phyloP scores from a whole-genome alignment of 1,140 invertebrate species.

The Drosophila mojavensis region DNA sequence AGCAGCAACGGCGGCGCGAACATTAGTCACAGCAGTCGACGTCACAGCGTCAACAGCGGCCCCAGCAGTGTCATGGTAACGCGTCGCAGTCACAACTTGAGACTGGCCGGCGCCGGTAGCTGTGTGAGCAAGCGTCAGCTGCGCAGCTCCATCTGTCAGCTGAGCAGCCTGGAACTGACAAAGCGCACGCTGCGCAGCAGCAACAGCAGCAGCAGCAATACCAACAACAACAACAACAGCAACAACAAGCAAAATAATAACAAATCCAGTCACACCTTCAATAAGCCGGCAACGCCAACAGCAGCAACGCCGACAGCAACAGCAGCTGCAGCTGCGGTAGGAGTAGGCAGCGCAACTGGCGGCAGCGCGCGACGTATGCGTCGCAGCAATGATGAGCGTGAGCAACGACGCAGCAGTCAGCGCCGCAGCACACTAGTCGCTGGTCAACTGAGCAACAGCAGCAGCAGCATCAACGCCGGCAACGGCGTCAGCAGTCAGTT shows the following conservation, averaged over 20 bases:
- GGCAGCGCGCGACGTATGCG: constrained; percentile 47
- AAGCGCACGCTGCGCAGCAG: constrained; percentile 64
- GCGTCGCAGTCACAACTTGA: constrained; percentile 60
- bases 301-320: not conserved
- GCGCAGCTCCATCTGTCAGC: constrained; percentile 64
- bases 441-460: constrained; percentile 7
- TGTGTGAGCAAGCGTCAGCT: constrained; percentile 68
- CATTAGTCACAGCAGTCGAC: constrained; percentile 6
- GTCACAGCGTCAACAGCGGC: constrained; percentile 19
- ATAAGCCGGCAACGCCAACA: constrained; percentile 33
- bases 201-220: constrained; percentile 13
- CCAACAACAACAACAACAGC: not conserved
- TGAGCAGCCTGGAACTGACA: constrained; percentile 53
- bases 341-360: not conserved
- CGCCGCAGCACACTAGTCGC: constrained; percentile 45
- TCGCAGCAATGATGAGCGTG: constrained; percentile 51
- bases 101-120: constrained; percentile 26
- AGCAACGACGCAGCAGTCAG: constrained; percentile 62
- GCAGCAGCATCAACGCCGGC: constrained; percentile 5
- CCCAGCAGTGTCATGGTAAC: constrained; percentile 50
- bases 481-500: constrained; percentile 24
- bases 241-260: constrained; percentile 7
- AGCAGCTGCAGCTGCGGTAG: constrained; percentile 1
- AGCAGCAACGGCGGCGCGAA: not conserved
- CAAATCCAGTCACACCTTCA: constrained; percentile 32